Conservation (phyloP, 2,888 invertebrate genomes). For the Hedychridium roseum region DNA sequence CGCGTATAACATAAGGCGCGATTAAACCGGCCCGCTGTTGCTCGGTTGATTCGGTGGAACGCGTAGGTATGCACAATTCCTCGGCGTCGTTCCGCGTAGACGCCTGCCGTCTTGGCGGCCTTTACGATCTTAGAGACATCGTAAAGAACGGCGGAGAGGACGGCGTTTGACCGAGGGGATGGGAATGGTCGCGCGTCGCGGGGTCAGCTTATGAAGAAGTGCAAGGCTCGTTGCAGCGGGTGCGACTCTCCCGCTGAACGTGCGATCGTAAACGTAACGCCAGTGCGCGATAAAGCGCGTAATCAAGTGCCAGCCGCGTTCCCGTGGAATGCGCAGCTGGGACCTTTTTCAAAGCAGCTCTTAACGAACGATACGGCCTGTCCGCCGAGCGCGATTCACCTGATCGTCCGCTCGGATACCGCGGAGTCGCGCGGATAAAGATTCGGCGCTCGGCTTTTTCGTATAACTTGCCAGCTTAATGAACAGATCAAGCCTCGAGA, state of each 20-base stretch:
- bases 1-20: too few species aligned
- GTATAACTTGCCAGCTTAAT: too few species aligned
- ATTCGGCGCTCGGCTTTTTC: too few species aligned
- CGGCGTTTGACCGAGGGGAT: constrained; percentile 41
- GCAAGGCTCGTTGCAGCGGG: background rate
- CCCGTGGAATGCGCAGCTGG: constrained; percentile 10
- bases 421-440: too few species aligned
- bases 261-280: constrained; percentile 35
- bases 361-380: too few species aligned
- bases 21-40: too few species aligned
- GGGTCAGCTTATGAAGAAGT: constrained; percentile 1
- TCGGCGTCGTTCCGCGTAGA: constrained; percentile 26
- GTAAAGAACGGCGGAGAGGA: constrained; percentile 44
- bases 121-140: constrained; percentile 44
- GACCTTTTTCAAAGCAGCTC: constrained; percentile 10
- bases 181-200: background rate
- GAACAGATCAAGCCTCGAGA: too few species aligned
- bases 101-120: too few species aligned
- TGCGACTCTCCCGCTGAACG: constrained; percentile 19
- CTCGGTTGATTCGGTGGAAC: too few species aligned
- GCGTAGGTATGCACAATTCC: too few species aligned
- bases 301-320: constrained; percentile 13
- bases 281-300: constrained; percentile 24
- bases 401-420: too few species aligned
- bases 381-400: too few species aligned